Percentiles rank a stretch among this genome's conserved stretches.
Conservation (phyloP, 2,113 vertebrate genomes). For the Colistium nudipinnis region DNA sequence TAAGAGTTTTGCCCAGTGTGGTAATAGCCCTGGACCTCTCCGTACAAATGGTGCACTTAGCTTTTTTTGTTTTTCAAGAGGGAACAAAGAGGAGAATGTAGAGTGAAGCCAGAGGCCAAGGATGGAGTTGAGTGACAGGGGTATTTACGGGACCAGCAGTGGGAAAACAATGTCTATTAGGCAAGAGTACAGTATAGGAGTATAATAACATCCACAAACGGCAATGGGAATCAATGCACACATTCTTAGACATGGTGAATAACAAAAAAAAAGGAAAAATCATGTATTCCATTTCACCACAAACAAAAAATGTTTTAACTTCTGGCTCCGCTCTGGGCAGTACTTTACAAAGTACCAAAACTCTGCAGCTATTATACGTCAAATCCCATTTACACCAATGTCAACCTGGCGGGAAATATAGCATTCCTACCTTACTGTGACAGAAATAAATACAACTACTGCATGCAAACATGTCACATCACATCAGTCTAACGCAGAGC, state of each 20-base stretch:
- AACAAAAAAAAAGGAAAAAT: background rate
- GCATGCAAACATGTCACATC: background rate
- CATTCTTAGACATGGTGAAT: background rate
- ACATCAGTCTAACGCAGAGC: too few species aligned
- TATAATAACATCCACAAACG: background rate
- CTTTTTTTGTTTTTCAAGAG: constrained; percentile 34
- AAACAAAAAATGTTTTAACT: background rate
- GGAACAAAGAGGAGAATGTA: constrained; percentile 14
- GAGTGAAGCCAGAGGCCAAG: constrained; percentile 25
- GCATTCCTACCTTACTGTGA: too few species aligned
- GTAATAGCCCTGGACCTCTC: constrained; percentile 20
- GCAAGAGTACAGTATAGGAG: background rate
- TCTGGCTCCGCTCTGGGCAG: background rate
- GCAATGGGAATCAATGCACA: background rate
- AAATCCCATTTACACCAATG: background rate
- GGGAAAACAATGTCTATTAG: background rate
- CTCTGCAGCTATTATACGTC: background rate
- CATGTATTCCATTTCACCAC: too few species aligned
- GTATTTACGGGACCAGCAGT: constrained; percentile 6
- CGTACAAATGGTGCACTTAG: constrained; percentile 36
- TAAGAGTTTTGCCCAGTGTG: background rate
- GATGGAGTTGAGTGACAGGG: constrained; percentile 8
- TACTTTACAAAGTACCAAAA: background rate
- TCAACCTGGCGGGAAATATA: background rate
- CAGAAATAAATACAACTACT: background rate